Base-by-base conservation (phyloP, 2,797 vertebrate species). In the Pantherophis alleghaniensis region DNA sequence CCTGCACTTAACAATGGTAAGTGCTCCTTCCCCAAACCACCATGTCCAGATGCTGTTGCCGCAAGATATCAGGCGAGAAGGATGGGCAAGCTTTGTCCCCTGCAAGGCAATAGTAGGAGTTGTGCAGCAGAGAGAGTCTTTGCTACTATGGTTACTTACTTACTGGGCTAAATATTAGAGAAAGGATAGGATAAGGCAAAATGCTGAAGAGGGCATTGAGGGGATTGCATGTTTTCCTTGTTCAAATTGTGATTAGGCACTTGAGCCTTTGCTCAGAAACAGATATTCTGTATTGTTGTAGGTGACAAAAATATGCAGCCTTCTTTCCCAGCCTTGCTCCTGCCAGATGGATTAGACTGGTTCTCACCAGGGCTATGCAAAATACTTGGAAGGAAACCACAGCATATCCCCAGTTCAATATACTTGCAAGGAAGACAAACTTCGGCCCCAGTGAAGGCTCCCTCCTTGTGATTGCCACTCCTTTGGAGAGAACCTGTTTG, bases 31-130 rank as follows among this genome's bases (percentile, higher is more conserved):
- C 99, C 99, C 93, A 99, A 99, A 95, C 98, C 94, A 99, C 99
- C 94, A 99, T 99, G 95, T 98, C 98, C 91, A 98, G 98, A 95
- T 99, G 99, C 96, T 99, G 99, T 96, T 99, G 99, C 97, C 99
- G 98, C 97, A 98, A 98, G 96, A 98, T 98, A 98, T 98, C 98
- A 0, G 98, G 98, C 0, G 98, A 99, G 98, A 99, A 96, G 99
- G 99, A 51, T 99, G 99, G 99, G 99, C 6, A 98, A 99, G 95
- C 98, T 99, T 94, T 99, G 99, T 93, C 99, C 99, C 0, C 97
- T 98, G 79, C 98, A 98, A 60, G 98, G 90, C 0, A 98, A 99
- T 0, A 98, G 99, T 99, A 95, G 96, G 98, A 79, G 9, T 6
- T 32, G 11, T 53, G 22, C 28, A 42, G 18, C 14, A 55, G 14